Evolutionary conservation across 2,113 vertebrate species (phyloP), one percentile per base, ranked within the genome.

Genomic region (Tupaia tana): DNA sequence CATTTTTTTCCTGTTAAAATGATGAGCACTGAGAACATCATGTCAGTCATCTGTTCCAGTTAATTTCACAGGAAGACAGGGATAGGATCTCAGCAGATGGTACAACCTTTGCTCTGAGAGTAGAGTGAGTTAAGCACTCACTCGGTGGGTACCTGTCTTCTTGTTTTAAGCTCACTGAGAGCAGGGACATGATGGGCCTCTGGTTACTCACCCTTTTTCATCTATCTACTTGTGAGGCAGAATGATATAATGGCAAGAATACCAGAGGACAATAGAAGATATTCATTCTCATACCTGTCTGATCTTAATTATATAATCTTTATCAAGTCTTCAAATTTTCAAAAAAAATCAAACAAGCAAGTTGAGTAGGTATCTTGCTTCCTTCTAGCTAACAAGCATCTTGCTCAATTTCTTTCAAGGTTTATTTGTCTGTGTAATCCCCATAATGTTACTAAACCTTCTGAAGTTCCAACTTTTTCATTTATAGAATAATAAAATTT

Each of bases 51-150:
- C 95, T 95, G 86, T 92, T 97, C 93, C 25, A 58, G 97, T 93
- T 94, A 90, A 96, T 96, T 96, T 94, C 90, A 92, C 88, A 70
- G 78, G 77, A 91, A 88, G 93, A 95, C 20, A 63, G 83, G 69
- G 29, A 95, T 70, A 18, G 81, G 74, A 78, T 59, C 95, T 63
- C 90, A 97, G 97, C 97, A 97, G 97, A 96, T 96, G 95, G 93
- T 79, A 14, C 14, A 73, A 86, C 96, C 93, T 97, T 97, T 96
- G 84, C 82, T 92, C 85, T 59, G 89, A 87, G 84, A 73, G n/a
- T 56, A 58, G 87, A 29, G 58, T 90, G 92, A 81, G 90, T 88
- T 93, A 96, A 96, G 79, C 43, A 81, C 64, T 78, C 61, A 54
- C 64, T 79, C 90, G 34, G 34, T 86, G 74, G 93, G 95, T 34